A percentile compares a stretch with the other conserved stretches of the same genome.
Evolutionary conservation across 53 echinoderm and acorn worm genomes (phyloP).

Genomic region (Luidia sarsii): DNA sequence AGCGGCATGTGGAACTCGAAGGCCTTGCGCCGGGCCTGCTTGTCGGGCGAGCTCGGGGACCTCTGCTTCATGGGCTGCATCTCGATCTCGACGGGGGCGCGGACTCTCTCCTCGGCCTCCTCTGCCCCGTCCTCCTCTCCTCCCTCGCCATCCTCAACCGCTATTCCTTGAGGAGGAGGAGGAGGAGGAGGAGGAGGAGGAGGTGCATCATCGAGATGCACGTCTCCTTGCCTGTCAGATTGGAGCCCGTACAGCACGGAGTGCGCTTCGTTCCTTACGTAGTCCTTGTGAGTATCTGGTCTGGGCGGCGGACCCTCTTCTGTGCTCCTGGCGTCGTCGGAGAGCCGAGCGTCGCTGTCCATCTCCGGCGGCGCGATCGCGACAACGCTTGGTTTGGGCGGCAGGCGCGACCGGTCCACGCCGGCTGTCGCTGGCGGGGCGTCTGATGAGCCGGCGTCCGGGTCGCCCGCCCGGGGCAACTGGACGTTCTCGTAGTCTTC

Average conservation of each 20-base stretch:
- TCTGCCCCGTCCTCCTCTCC: not conserved
- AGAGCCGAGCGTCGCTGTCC: not conserved
- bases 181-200: too few relatives aligned
- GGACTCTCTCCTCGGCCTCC: not conserved
- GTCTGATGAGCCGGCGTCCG: too few relatives aligned
- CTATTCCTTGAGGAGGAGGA: too few relatives aligned
- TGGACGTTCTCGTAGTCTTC: conserved; percentile 28
- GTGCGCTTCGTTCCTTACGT: not conserved
- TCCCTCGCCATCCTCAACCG: not conserved
- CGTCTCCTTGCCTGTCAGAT: not conserved
- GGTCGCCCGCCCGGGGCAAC: not conserved
- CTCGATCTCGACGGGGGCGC: conserved; percentile 29
- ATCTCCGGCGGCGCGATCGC: not conserved
- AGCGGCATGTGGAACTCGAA: conserved; percentile 41
- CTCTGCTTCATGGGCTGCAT: conserved; percentile 24
- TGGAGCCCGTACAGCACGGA: not conserved
- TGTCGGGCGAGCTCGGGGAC: not conserved
- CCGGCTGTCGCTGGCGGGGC: too few relatives aligned
- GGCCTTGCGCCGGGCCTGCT: conserved; percentile 22
- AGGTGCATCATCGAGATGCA: not conserved
- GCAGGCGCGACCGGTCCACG: too few relatives aligned
- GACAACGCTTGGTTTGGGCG: not conserved
- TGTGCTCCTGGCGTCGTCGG: not conserved
- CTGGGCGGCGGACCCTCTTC: not conserved
- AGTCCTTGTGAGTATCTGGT: too few relatives aligned